Evolutionary conservation across 2,113 vertebrate species (phyloP).

Genomic region (Tylochromis polylepis): DNA sequence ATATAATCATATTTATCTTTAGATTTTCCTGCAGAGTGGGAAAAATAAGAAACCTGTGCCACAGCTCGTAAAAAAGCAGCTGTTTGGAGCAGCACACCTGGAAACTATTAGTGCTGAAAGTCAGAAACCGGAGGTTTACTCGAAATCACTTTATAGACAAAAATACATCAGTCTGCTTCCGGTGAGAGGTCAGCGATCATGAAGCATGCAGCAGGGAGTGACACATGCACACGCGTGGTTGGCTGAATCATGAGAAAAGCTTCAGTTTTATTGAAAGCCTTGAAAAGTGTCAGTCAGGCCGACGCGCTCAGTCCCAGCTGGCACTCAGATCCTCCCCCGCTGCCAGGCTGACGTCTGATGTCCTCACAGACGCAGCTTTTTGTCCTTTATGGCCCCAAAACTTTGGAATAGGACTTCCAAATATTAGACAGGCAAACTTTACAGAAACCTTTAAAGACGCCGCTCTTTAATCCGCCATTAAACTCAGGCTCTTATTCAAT

Average conservation of each 20-base stretch:
- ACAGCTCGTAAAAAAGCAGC: background rate
- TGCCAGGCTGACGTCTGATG: background rate
- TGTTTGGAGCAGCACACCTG: background rate
- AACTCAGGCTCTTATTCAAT: background rate
- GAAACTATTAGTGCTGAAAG: background rate
- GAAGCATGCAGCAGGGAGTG: background rate
- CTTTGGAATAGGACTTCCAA: background rate
- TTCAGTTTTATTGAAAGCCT: background rate
- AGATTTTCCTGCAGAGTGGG: background rate
- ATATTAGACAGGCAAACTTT: background rate
- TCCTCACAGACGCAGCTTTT: background rate
- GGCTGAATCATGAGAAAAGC: background rate
- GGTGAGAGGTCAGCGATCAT: background rate
- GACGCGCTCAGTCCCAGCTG: background rate
- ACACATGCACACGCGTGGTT: accelerated
- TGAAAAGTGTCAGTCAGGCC: background rate
- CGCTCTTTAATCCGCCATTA: background rate
- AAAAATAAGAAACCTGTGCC: background rate
- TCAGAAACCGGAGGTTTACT: background rate
- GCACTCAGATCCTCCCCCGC: background rate
- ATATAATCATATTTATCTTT: background rate
- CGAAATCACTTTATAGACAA: background rate
- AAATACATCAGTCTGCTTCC: background rate
- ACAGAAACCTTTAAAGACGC: background rate
- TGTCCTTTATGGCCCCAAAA: accelerated